phyloP scores from a whole-genome alignment of 2,113 vertebrate genomes.

The Passer domesticus region DNA sequence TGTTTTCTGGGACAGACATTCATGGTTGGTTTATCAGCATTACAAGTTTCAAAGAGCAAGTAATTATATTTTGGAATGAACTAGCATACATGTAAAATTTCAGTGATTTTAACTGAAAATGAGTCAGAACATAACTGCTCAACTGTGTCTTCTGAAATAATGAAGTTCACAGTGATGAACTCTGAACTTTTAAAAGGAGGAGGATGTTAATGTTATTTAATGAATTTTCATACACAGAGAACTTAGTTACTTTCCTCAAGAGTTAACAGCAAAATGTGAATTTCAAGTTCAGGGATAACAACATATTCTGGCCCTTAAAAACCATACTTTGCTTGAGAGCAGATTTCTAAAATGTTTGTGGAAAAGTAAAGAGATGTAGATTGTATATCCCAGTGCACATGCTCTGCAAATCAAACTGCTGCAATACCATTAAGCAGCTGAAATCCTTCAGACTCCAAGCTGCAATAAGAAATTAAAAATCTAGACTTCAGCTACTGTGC shows the following conservation, averaged over 20 bases:
- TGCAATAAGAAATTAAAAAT: background rate
- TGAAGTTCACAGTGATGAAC: background rate
- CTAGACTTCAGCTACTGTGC: background rate
- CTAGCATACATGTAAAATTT: background rate
- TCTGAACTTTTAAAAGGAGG: background rate
- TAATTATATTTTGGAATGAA: background rate
- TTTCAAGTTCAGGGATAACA: background rate
- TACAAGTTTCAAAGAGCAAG: background rate
- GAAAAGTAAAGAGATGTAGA: background rate
- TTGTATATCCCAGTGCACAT: background rate
- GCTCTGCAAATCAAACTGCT: background rate
- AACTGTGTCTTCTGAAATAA: background rate
- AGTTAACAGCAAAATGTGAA: background rate
- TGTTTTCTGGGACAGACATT: background rate
- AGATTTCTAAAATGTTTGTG: background rate
- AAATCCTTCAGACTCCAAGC: background rate
- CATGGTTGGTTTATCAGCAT: background rate
- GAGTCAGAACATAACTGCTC: background rate
- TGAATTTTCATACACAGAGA: background rate
- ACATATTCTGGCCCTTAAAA: background rate
- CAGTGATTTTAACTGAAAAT: background rate
- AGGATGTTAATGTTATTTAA: background rate
- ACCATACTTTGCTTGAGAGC: background rate
- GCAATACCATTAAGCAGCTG: background rate
- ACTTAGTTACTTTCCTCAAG: background rate